Percentiles rank a stretch among this genome's conserved stretches.
phyloP scores from a whole-genome alignment of 2,888 invertebrate species.

The Rhynchonema sp. region DNA sequence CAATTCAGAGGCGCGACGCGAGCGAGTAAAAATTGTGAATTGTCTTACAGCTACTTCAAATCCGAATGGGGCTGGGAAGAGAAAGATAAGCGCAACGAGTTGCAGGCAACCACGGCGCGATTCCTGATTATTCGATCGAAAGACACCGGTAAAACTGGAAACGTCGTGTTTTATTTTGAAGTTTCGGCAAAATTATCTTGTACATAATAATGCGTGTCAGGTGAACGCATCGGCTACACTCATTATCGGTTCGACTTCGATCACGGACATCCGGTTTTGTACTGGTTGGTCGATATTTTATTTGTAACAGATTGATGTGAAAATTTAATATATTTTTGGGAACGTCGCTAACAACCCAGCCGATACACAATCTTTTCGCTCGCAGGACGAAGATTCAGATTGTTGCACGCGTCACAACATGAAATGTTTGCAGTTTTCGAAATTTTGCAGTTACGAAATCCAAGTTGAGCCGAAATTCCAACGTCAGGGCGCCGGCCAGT shows the following conservation, averaged over 20 bases:
- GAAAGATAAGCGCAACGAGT: conserved; percentile 31
- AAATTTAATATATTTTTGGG: too few relatives aligned
- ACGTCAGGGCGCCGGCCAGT: conserved; percentile 60
- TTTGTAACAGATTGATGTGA: too few relatives aligned
- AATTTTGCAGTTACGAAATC: conserved; percentile 53
- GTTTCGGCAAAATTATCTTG: too few relatives aligned
- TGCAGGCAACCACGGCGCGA: conserved; percentile 32
- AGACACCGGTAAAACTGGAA: too few relatives aligned
- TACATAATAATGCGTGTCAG: too few relatives aligned
- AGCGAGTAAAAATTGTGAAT: background rate
- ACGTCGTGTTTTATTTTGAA: too few relatives aligned
- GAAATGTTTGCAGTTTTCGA: background rate
- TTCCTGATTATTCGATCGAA: conserved; percentile 24
- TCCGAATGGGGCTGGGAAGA: conserved; percentile 43
- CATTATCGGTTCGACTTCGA: conserved; percentile 69
- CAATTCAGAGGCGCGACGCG: too few relatives aligned
- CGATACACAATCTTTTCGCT: too few relatives aligned
- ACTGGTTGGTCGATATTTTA: conserved; percentile 53
- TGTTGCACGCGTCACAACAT: too few relatives aligned
- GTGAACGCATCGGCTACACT: conserved; percentile 46
- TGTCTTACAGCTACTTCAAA: conserved; percentile 41
- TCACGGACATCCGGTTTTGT: conserved; percentile 48
- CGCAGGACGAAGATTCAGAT: too few relatives aligned
- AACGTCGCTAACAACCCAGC: too few relatives aligned
- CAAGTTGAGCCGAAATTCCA: conserved; percentile 52